These are phyloP conservation scores for Tinea trinotella DNA, from an alignment of 2,888 invertebrate genomes.

Conservation along the genomic window DNA sequence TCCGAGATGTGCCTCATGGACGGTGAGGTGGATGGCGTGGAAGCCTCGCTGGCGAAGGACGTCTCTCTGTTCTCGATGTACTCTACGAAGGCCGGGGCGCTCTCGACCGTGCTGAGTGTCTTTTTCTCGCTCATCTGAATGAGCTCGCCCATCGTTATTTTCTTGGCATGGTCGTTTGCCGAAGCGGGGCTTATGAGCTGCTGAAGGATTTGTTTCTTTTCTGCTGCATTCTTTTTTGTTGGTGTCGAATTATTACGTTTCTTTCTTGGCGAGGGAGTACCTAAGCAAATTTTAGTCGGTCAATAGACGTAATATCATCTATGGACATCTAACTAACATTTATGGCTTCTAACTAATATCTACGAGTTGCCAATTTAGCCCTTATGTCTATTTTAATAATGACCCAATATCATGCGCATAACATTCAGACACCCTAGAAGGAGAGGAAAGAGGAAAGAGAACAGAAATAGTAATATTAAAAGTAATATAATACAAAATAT, in stretches of 20 bases:
- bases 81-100: conserved; percentile 61
- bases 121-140: conserved; percentile 80
- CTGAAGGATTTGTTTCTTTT: conserved; percentile 85
- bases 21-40: conserved; percentile 67
- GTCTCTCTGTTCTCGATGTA: conserved; percentile 72
- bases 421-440: not conserved
- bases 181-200: conserved; percentile 81
- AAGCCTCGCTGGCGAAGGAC: conserved; percentile 70
- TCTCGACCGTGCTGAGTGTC: conserved; percentile 58
- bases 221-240: conserved; percentile 81
- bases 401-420: not conserved
- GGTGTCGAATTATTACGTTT: conserved; percentile 86
- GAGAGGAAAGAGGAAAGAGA: not conserved
- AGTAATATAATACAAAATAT: not conserved
- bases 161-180: conserved; percentile 73
- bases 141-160: conserved; percentile 80
- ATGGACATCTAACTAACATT: conserved; percentile 10
- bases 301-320: conserved; percentile 3
- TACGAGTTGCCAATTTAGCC: not conserved
- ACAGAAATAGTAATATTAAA: not conserved
- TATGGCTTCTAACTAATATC: not conserved
- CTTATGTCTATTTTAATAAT: conserved; percentile 7
- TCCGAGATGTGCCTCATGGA: conserved; percentile 73
- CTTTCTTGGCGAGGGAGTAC: conserved; percentile 83
- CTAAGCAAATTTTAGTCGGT: conserved; percentile 45